Base-by-base conservation (phyloP, 2,888 invertebrate genomes). In the Eilema griseolum region DNA sequence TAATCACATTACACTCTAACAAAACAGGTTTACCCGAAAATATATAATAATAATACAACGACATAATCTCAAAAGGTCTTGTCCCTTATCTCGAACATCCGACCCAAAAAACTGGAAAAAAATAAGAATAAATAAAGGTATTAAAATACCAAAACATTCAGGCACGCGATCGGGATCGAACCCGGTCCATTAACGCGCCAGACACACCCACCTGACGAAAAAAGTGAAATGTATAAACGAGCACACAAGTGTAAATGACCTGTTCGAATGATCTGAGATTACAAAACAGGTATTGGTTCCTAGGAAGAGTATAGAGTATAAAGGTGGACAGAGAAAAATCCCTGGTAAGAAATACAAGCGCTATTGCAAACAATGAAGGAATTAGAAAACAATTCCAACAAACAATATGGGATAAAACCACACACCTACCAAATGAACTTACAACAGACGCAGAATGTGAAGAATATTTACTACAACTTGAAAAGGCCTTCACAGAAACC, bases 141-240 rank as follows among this genome's bases (percentile, higher is more conserved):
- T 88, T 86, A 89, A 89, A 88, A 90, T 89, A 87, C 88, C 88
- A 83, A 88, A 90, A 88, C 87, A 83, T 69, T 65, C 79, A 86
- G 83, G 92, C 94, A 93, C 94, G 93, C 91, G 93, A 92, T 91
- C 89, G 81, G 86, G 89, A 89, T 89, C 89, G 87, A 92, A 91
- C 91, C 90, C 87, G 89, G 74, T 83, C 89, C 89, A 93, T 93
- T 93, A 92, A 85, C 87, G 90, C 83, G 86, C 87, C 89, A 81
- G 88, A 85, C 89, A 90, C 92, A 87, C 92, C 92, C 89, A 91
- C 90, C 88, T 88, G 87, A 82, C 82, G 77, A 79, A 85, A 89
- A 90, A 92, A 89, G 74, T 81, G 75, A 52, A 74, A 71, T 71
- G 89, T 89, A 90, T 81, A 77, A 69, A 62, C 79, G 72, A 23